Evolutionary conservation across 2,888 invertebrate genomes (phyloP), one percentile per base, ranked within the genome.

Genomic region (Dynastes maya): DNA sequence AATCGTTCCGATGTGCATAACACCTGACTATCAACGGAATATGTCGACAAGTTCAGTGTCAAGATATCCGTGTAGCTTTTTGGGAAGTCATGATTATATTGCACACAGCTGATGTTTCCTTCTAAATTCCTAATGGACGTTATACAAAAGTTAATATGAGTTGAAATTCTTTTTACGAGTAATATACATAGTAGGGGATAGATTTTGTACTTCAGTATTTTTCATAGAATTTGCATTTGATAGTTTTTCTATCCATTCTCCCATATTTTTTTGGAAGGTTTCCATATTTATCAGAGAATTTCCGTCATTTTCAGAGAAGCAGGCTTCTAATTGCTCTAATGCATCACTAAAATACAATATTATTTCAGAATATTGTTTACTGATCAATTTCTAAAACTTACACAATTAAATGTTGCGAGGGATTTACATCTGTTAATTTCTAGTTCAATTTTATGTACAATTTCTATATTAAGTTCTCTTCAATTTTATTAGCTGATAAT

Each of bases 161-260:
- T 72, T 8, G 61, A 61, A 72, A 72, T 22, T 11, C 37, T 58
- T 58, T 72, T 72, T 40, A 11, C 37, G 16, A 40, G 27, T 58
- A 45, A 6, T 71, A 61, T 72, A 72, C 72, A 61, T 72, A 27
- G 67, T 67, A 32, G 77, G 65, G 5, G 72, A 72, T 13, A 71
- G 45, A 32, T 77, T 64, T 40, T 70, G 72, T n/a, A 64, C 16
- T 27, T 77, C 70, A 27, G 55, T 27, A 29, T 74, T 58, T 13
- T 8, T 68, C 16, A 6, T 37, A 6, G 13, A 53, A 11, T 68
- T 49, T 51, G 32, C 6, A 37, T 11, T 53, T 5, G 68, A 77
- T 22, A 79, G 13, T 49, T 78, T 78, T 32, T 70, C 55, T n/a
- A 67, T 70, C 79, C 79, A 79, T 29, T 37, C 37, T 22, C 49